Evolutionary conservation across 2,113 vertebrate genomes (phyloP).

Genomic region (Platycercus adscitus): DNA sequence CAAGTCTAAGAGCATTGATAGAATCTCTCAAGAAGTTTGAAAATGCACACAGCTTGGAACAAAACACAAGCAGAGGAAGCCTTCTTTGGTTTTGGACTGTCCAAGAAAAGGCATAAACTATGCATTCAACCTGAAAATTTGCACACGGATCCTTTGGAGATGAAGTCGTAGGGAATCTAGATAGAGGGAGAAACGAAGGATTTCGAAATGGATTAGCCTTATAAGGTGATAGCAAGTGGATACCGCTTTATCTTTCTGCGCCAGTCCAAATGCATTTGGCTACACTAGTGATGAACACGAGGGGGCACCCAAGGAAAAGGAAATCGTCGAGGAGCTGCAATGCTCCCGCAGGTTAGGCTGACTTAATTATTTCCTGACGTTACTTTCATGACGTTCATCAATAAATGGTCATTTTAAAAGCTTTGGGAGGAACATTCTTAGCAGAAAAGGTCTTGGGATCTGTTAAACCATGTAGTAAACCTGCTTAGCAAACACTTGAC

Average conservation of each 20-base stretch:
- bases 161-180: background rate
- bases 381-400: background rate
- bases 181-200: background rate
- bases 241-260: background rate
- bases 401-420: background rate
- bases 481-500: background rate
- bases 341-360: background rate
- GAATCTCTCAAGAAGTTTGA: background rate
- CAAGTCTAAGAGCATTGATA: background rate
- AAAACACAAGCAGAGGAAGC: background rate
- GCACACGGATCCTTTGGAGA: background rate
- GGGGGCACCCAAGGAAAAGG: conserved; percentile 51
- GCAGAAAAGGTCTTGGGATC: background rate
- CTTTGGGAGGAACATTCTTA: background rate
- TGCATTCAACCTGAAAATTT: background rate
- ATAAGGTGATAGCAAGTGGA: background rate
- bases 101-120: background rate
- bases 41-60: background rate
- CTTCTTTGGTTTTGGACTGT: background rate
- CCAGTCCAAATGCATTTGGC: background rate
- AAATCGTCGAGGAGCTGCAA: background rate
- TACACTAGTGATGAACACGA: background rate
- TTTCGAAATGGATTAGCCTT: background rate
- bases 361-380: background rate
- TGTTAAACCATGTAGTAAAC: background rate